Base-by-base conservation (phyloP, 2,888 invertebrate genomes). In the Troglohyphantes excavatus region DNA sequence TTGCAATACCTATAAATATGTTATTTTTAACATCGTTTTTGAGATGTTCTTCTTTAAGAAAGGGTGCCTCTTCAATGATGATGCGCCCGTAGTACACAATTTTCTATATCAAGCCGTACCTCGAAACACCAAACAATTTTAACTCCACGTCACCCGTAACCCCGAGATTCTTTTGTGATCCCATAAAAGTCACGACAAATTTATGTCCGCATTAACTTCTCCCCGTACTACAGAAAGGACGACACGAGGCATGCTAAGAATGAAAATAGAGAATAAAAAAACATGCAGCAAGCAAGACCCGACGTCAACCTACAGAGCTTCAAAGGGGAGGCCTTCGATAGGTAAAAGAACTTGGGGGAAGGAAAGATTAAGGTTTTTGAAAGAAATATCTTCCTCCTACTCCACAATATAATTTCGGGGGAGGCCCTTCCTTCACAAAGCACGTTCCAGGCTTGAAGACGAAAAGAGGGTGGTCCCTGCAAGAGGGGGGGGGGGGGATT, bases 381-480 rank as follows among this genome's bases (percentile, higher is more conserved):
- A 11, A 53, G 53, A 53, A 13, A 53, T 53, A 53, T 53, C 17
- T 53, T 53, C 53, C 53, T 53, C 53, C 53, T 53, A 13, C 53
- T 17, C 53, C 53, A n/a, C n/a, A 53, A 53, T 53, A 53, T n/a
- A 39, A 53, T 53, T 53, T 53, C 53, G n/a, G 53, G 53, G 53
- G 53, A 39, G 39, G 39, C 39, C 13, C 3, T 39, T 39, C 39
- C 39, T 9, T 46, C 17, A 53, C n/a, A 53, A 53, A 53, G 53
- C 9, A 53, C 53, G n/a, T 1, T 13, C 17, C 53, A 7, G 53
- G n/a, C n/a, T 53, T 11, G 53, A 53, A 53, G 53, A 53, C 53
- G 13, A 53, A 53, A 53, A 53, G 13, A 53, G 5, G 53, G 53
- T 17, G 2, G 2, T 53, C 53, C n/a, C 13, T 53, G 17, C 53